Evolutionary conservation across 2,113 vertebrate species (phyloP).

Genomic region (Petrocephalus microphthalmus): DNA sequence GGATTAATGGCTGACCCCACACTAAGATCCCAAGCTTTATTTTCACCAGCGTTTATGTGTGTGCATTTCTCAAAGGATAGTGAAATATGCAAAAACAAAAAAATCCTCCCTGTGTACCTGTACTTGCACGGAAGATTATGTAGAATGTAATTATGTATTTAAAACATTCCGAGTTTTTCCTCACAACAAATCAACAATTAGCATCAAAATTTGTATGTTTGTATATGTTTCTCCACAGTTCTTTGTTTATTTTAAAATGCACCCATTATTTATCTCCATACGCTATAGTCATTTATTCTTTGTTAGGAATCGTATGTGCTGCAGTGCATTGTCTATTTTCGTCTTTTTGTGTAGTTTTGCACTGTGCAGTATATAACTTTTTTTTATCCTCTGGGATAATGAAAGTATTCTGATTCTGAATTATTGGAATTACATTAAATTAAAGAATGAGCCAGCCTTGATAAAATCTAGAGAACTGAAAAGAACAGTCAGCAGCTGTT

Average conservation of each 20-base stretch:
- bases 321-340: neutral
- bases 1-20: neutral
- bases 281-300: neutral
- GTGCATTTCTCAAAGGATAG: neutral
- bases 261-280: neutral
- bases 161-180: neutral
- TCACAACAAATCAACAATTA: neutral
- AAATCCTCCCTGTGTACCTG: neutral
- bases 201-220: neutral
- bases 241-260: neutral
- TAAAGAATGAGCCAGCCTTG: neutral
- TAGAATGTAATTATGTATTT: neutral
- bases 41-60: neutral
- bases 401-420: neutral
- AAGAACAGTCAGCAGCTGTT: neutral
- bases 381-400: neutral
- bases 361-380: neutral
- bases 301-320: neutral
- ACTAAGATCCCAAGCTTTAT: neutral
- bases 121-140: neutral
- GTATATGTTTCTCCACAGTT: neutral
- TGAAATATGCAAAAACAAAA: neutral
- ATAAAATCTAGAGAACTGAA: neutral
- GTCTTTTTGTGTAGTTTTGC: neutral
- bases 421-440: neutral